Evolutionary conservation across 1,140 invertebrate genomes (phyloP).

Genomic region (Drosophila virilis): DNA sequence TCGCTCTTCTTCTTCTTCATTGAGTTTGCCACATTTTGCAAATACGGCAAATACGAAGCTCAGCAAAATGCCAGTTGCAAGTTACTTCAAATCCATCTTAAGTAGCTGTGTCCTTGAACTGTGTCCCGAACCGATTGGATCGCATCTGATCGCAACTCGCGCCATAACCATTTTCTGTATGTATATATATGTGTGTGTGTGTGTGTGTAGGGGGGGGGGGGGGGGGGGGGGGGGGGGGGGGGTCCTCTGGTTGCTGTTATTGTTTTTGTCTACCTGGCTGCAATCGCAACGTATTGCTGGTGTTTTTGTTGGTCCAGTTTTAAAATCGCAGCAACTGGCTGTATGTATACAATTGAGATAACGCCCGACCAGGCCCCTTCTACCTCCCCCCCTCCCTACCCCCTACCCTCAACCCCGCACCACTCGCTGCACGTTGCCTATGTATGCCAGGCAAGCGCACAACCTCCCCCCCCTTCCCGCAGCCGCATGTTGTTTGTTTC

Average conservation of each 20-base stretch:
- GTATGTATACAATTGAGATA: slow-evolving; percentile 28
- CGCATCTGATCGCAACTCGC: slow-evolving; percentile 1
- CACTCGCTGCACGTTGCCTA: too few relatives aligned
- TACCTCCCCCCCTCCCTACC: not conserved
- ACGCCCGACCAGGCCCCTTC: not conserved
- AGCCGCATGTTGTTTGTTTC: not conserved
- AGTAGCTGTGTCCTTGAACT: slow-evolving; percentile 8
- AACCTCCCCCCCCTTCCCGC: not conserved
- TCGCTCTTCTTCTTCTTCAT: too few relatives aligned
- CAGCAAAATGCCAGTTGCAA: not conserved
- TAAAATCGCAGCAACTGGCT: slow-evolving; percentile 14
- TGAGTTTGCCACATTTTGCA: not conserved
- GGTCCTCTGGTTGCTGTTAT: not conserved
- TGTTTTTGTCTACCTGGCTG: slow-evolving; percentile 8
- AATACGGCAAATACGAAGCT: not conserved
- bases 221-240: too few relatives aligned
- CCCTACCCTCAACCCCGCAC: too few relatives aligned
- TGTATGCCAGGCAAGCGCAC: too few relatives aligned
- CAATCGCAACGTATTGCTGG: slow-evolving; percentile 11
- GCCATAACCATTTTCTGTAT: too few relatives aligned
- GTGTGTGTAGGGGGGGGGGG: too few relatives aligned
- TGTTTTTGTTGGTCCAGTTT: slow-evolving; percentile 15
- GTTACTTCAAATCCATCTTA: not conserved
- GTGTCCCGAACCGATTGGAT: not conserved
- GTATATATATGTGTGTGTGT: too few relatives aligned